Evolutionary conservation across 2,888 invertebrate species (phyloP).

Genomic region (Abrostola triplasia): DNA sequence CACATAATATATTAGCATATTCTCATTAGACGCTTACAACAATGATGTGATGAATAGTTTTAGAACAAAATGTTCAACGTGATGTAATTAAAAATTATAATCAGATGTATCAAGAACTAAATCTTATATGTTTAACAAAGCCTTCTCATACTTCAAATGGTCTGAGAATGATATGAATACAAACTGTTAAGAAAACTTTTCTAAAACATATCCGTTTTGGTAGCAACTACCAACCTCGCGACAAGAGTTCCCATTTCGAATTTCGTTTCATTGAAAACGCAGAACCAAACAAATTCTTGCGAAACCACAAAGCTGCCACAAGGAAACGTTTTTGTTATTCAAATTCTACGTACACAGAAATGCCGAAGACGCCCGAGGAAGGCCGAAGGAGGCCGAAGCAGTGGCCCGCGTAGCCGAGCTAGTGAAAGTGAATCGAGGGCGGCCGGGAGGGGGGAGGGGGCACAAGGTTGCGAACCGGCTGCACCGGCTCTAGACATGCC

Average conservation of each 20-base stretch:
- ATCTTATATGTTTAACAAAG: neutral
- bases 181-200: conserved; percentile 21
- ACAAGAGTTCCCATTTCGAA: conserved; percentile 29
- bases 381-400: conserved; percentile 67
- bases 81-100: neutral
- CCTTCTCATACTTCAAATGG: conserved; percentile 23
- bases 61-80: no score
- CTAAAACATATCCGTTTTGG: conserved; percentile 34
- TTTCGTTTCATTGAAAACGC: conserved; percentile 46
- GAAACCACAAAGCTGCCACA: conserved; percentile 52
- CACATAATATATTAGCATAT: neutral
- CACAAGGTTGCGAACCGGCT: conserved; percentile 85
- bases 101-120: conserved; percentile 4
- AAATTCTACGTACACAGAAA: conserved; percentile 55
- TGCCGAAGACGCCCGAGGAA: conserved; percentile 69
- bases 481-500: conserved; percentile 78
- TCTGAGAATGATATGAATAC: conserved; percentile 24
- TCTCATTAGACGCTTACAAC: neutral
- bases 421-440: conserved; percentile 81
- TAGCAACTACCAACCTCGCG: conserved; percentile 23
- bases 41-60: neutral
- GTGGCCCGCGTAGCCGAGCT: conserved; percentile 66
- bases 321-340: conserved; percentile 59
- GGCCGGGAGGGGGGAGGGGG: conserved; percentile 59
- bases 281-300: conserved; percentile 49